These are phyloP conservation scores for Valencia hispanica DNA, from an alignment of 2,797 vertebrate species.

Conservation along the genomic window DNA sequence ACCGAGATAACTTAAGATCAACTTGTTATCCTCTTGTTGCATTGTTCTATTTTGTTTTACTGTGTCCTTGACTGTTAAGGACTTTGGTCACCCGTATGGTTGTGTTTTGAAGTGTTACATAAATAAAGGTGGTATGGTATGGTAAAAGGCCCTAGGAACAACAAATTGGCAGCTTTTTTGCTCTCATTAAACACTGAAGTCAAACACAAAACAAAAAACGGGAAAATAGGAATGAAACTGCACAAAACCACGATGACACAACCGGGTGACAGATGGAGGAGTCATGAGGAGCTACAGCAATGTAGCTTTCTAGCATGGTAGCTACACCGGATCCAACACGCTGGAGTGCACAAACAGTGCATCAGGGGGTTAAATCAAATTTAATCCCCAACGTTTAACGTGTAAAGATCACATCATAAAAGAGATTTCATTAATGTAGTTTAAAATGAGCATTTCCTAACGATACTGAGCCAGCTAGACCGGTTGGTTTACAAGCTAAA, in stretches of 20 bases:
- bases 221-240: not conserved
- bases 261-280: conserved; percentile 27
- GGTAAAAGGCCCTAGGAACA: not conserved
- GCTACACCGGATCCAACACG: not conserved
- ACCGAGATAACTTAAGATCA: too few species aligned
- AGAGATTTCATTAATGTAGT: accelerated
- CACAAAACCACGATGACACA: not conserved
- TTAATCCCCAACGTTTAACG: not conserved
- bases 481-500: conserved; percentile 35
- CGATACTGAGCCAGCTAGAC: conserved; percentile 26
- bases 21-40: too few species aligned
- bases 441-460: conserved; percentile 14
- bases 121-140: too few species aligned
- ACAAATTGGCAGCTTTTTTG: not conserved
- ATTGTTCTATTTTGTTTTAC: too few species aligned
- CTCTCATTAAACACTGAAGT: not conserved
- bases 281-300: conserved; percentile 45
- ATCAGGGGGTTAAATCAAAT: accelerated
- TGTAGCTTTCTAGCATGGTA: conserved; percentile 32
- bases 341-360: not conserved
- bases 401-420: accelerated
- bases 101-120: too few species aligned
- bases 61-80: too few species aligned
- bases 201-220: not conserved
- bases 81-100: too few species aligned